Conservation (phyloP, 2,888 invertebrate genomes). For the Alviniconcha strummeri region DNA sequence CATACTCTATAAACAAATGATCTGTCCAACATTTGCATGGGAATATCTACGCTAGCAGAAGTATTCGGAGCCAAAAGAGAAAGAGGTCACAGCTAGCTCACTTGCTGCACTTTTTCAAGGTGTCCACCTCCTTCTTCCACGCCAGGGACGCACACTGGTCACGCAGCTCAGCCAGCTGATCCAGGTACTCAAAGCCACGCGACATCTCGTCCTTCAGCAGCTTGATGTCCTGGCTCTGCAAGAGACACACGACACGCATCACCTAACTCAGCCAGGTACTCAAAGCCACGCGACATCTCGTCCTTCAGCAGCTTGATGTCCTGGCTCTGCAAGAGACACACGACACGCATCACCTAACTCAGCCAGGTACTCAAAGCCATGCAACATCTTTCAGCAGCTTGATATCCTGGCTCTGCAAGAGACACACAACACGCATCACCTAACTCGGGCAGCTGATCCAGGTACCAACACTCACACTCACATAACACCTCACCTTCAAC, state of each 20-base stretch:
- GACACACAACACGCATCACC: constrained; percentile 41
- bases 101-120: constrained; percentile 43
- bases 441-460: constrained; percentile 61
- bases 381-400: constrained; percentile 62
- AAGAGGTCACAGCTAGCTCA: not conserved
- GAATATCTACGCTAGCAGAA: no score
- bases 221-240: constrained; percentile 73
- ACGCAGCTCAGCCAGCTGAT: constrained; percentile 67
- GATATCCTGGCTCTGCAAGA: constrained; percentile 72
- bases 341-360: constrained; percentile 61
- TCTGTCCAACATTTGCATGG: no score
- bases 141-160: constrained; percentile 70
- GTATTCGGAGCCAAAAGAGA: no score
- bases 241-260: constrained; percentile 28
- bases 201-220: constrained; percentile 65
- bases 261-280: constrained; percentile 67
- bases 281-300: constrained; percentile 64
- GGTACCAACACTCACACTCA: constrained; percentile 53
- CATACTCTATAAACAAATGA: no score
- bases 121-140: constrained; percentile 65
- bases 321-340: constrained; percentile 66
- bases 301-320: constrained; percentile 68
- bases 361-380: constrained; percentile 65
- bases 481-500: constrained; percentile 60
- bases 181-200: constrained; percentile 63